Percentiles rank a stretch among this genome's conserved stretches.
Conservation (phyloP, 2,888 invertebrate species). For the Seira musarum region DNA sequence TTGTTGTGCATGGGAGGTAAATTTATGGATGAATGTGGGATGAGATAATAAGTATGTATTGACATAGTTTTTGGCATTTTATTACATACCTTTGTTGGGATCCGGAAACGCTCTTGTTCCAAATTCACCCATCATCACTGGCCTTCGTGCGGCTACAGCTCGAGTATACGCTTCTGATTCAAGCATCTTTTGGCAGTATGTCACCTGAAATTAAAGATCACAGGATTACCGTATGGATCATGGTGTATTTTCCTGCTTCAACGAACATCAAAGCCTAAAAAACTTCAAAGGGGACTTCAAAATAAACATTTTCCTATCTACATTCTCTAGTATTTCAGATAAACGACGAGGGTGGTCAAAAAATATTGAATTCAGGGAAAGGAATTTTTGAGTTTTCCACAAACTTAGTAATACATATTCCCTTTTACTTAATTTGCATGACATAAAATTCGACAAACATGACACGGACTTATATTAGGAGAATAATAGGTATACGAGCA, state of each 20-base stretch:
- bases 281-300: neutral
- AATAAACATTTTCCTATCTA: too few relatives aligned
- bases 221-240: neutral
- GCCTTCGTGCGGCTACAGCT: conserved; percentile 72
- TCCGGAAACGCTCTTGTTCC: conserved; percentile 64
- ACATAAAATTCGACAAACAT: neutral
- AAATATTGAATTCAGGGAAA: conserved; percentile 3
- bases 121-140: conserved; percentile 70
- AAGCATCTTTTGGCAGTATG: conserved; percentile 72
- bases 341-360: neutral
- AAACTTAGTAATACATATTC: neutral
- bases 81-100: conserved; percentile 60
- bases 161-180: conserved; percentile 73
- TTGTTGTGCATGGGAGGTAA: neutral
- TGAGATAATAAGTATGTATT: conserved; percentile 24
- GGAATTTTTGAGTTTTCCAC: neutral
- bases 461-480: too few relatives aligned
- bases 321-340: too few relatives aligned
- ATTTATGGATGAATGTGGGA: conserved; percentile 22
- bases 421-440: neutral
- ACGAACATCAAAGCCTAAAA: neutral
- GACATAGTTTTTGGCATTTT: neutral
- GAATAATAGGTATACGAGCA: too few relatives aligned
- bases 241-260: neutral
- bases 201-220: conserved; percentile 65